These are phyloP conservation scores for Argyrosomus japonicus DNA, from an alignment of 2,113 vertebrate species.

Conservation along the genomic window DNA sequence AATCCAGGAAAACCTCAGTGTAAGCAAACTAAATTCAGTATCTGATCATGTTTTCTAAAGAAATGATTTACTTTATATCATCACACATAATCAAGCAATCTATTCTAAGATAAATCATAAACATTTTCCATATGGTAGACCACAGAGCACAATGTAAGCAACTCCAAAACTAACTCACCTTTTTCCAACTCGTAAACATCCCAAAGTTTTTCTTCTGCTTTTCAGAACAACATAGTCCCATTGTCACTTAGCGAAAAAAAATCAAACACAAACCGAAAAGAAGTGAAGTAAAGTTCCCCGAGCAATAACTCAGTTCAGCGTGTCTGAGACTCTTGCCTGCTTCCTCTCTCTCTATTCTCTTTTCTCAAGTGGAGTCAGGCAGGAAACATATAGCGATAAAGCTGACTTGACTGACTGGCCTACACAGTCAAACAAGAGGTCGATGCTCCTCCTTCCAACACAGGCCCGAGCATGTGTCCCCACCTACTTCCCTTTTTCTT, in stretches of 20 bases:
- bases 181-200: conserved; percentile 73
- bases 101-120: not conserved
- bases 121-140: not conserved
- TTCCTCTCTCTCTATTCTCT: conserved; percentile 63
- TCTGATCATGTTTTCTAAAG: not conserved
- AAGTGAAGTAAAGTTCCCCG: conserved; percentile 40
- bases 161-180: conserved; percentile 71
- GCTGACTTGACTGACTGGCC: conserved; percentile 68
- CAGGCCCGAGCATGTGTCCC: conserved; percentile 59
- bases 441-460: conserved; percentile 67
- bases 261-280: conserved; percentile 29
- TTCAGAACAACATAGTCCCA: conserved; percentile 85
- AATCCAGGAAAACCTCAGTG: not conserved
- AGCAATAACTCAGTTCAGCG: conserved; percentile 13
- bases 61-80: not conserved
- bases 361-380: conserved; percentile 69
- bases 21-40: not conserved
- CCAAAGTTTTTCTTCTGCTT: conserved; percentile 76
- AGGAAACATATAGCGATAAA: conserved; percentile 79
- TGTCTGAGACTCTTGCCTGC: conserved; percentile 36
- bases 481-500: conserved; percentile 72
- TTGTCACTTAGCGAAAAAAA: conserved; percentile 67
- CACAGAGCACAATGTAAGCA: not conserved
- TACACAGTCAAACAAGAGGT: conserved; percentile 51
- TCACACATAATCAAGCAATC: not conserved